phyloP scores from a whole-genome alignment of 2,888 invertebrate genomes.

The Melanargia galathea region DNA sequence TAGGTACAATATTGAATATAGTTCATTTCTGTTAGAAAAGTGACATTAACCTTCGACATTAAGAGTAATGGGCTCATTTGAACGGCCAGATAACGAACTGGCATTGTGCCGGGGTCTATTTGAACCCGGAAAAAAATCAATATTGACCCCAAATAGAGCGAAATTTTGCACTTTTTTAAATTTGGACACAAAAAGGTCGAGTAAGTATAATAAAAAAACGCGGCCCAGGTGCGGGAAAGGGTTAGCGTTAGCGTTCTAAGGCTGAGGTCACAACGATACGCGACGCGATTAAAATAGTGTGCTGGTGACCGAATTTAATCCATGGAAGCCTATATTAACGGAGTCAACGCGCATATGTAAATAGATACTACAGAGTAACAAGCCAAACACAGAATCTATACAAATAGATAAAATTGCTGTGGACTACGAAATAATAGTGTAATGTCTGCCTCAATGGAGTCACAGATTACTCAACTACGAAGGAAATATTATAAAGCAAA shows the following conservation, averaged over 20 bases:
- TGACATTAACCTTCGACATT: conserved; percentile 40
- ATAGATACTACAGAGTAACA: too few relatives aligned
- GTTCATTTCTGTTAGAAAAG: conserved; percentile 18
- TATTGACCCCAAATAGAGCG: conserved; percentile 73
- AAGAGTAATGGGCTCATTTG: conserved; percentile 70
- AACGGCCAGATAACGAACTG: conserved; percentile 71
- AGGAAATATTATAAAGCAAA: too few relatives aligned
- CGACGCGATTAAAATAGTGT: neutral
- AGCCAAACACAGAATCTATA: too few relatives aligned
- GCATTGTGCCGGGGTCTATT: conserved; percentile 59
- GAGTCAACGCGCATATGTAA: too few relatives aligned
- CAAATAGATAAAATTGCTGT: too few relatives aligned
- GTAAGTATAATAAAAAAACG: conserved; percentile 56
- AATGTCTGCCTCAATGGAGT: too few relatives aligned
- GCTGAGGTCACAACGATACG: neutral
- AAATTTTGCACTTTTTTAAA: conserved; percentile 79
- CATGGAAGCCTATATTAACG: too few relatives aligned
- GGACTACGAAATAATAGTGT: too few relatives aligned
- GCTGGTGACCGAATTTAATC: too few relatives aligned
- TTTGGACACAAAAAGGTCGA: conserved; percentile 66
- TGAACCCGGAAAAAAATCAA: conserved; percentile 71
- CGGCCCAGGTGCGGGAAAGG: conserved; percentile 76
- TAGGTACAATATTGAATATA: conserved; percentile 15
- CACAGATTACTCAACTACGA: too few relatives aligned
- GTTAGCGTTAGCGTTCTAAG: conserved; percentile 53